Evolutionary conservation across 2,888 invertebrate genomes (phyloP).

Genomic region (Malthinus seriepunctatus): DNA sequence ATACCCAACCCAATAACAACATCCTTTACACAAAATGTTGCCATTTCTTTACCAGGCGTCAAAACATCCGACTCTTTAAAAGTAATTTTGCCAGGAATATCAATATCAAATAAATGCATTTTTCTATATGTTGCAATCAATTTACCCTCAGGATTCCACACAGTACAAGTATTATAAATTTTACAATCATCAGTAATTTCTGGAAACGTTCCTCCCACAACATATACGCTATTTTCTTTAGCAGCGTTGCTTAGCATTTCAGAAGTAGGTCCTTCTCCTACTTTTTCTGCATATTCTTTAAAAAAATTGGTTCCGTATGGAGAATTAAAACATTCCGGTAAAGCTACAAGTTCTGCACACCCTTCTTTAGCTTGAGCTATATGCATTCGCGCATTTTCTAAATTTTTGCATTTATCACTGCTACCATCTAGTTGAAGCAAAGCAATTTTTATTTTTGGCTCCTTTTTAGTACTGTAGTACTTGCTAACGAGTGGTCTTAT

Average conservation of each 20-base stretch:
- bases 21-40: slow-evolving; percentile 70
- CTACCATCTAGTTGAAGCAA: slow-evolving; percentile 83
- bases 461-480: not conserved
- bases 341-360: slow-evolving; percentile 65
- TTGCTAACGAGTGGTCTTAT: not conserved
- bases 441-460: slow-evolving; percentile 61
- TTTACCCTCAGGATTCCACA: slow-evolving; percentile 79
- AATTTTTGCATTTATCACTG: slow-evolving; percentile 73
- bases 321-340: no score
- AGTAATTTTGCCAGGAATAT: slow-evolving; percentile 91
- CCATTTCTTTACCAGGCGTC: slow-evolving; percentile 73
- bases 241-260: slow-evolving; percentile 75
- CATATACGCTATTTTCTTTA: slow-evolving; percentile 71
- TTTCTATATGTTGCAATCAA: slow-evolving; percentile 83
- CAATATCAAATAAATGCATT: slow-evolving; percentile 94
- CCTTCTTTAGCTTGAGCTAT: slow-evolving; percentile 70
- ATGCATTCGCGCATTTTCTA: slow-evolving; percentile 70
- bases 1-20: slow-evolving; percentile 86
- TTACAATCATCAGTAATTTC: slow-evolving; percentile 70
- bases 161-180: no score
- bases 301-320: no score
- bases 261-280: no score
- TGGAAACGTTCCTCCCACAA: slow-evolving; percentile 91
- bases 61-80: no score
- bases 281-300: no score